These are phyloP conservation scores for Erithacus rubecula DNA, from an alignment of 2,797 vertebrate genomes.

Conservation along the genomic window DNA sequence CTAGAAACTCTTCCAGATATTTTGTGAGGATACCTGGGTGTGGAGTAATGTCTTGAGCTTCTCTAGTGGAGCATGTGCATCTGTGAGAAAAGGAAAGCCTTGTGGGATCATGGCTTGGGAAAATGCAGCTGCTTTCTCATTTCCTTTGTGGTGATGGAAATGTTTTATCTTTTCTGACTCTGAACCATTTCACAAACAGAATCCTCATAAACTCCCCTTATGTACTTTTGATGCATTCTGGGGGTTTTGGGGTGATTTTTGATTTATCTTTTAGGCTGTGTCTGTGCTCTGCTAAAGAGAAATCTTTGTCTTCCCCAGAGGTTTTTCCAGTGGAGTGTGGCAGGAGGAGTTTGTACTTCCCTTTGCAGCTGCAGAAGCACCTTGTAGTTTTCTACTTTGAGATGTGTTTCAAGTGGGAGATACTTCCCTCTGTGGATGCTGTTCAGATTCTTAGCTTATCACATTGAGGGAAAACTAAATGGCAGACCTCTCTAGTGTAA, in stretches of 20 bases:
- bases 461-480: not conserved
- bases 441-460: not conserved
- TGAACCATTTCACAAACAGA: not conserved
- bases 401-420: not conserved
- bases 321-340: accelerated
- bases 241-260: not conserved
- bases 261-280: not conserved
- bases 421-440: not conserved
- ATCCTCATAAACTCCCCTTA: not conserved
- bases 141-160: not conserved
- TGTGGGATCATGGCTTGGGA: accelerated
- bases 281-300: not conserved
- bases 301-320: not conserved
- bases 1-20: not conserved
- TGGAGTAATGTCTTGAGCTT: not conserved
- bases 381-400: not conserved
- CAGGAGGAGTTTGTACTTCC: not conserved
- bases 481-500: not conserved
- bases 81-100: not conserved
- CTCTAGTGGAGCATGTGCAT: accelerated
- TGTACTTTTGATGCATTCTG: not conserved
- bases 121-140: accelerated
- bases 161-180: not conserved
- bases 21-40: not conserved
- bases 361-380: not conserved